Percentiles rank a stretch among this genome's conserved stretches.
Conservation (phyloP, 1,140 invertebrate species). For the Wasmannia auropunctata region DNA sequence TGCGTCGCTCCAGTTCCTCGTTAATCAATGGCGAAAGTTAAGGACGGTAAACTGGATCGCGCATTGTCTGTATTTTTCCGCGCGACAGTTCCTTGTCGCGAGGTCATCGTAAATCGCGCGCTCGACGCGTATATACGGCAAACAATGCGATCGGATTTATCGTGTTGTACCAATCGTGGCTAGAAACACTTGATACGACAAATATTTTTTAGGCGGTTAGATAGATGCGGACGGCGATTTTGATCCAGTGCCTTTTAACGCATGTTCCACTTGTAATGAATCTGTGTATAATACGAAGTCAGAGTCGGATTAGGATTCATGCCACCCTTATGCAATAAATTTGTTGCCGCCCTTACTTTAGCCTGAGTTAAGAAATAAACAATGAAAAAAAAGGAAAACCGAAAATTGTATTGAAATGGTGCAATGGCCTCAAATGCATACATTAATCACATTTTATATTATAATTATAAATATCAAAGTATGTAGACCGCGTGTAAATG, state of each 20-base stretch:
- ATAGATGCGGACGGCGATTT: neutral
- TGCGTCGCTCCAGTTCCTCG: conserved; percentile 27
- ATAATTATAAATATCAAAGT: too few relatives aligned
- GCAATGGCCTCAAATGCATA: too few relatives aligned
- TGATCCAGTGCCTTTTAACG: neutral
- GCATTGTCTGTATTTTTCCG: conserved; percentile 32
- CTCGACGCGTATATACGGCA: conserved; percentile 3
- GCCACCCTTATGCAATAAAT: too few relatives aligned
- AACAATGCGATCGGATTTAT: conserved; percentile 13
- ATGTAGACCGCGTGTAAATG: too few relatives aligned
- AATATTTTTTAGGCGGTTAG: neutral
- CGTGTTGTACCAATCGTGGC: neutral
- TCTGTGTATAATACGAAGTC: neutral
- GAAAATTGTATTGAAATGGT: too few relatives aligned
- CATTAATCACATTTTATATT: too few relatives aligned
- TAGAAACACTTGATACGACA: conserved; percentile 15
- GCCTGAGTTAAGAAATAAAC: too few relatives aligned
- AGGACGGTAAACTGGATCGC: conserved; percentile 33
- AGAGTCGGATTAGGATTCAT: too few relatives aligned
- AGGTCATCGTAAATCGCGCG: conserved; percentile 39
- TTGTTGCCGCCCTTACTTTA: too few relatives aligned
- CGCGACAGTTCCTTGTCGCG: conserved; percentile 26
- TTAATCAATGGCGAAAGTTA: conserved; percentile 54
- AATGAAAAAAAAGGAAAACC: too few relatives aligned
- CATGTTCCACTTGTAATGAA: conserved; percentile 5